Conservation (phyloP, 2,113 vertebrate species). For the Cebidichthys violaceus region DNA sequence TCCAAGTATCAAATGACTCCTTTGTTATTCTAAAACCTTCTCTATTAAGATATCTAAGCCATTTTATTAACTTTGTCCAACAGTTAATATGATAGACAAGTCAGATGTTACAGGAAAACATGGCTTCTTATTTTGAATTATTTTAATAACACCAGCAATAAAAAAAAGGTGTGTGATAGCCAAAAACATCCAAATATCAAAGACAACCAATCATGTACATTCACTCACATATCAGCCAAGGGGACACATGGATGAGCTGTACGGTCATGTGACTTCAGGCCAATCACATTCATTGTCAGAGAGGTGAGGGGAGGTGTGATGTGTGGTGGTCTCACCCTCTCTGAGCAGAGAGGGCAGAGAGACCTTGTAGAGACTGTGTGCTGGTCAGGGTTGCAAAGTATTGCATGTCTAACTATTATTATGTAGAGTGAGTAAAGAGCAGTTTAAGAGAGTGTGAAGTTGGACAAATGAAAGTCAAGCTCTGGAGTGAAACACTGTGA, state of each 20-base stretch:
- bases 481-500: background rate
- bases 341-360: slow-evolving; percentile 15
- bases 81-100: background rate
- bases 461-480: slow-evolving; percentile 41
- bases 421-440: slow-evolving; percentile 32
- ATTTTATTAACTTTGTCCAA: too few relatives aligned
- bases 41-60: too few relatives aligned
- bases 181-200: background rate
- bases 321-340: background rate
- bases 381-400: slow-evolving; percentile 14
- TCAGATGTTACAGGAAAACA: background rate
- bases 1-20: background rate
- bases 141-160: too few relatives aligned
- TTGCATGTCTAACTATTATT: slow-evolving; percentile 27
- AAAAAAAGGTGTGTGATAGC: too few relatives aligned
- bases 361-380: slow-evolving; percentile 18
- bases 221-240: background rate
- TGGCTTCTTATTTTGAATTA: background rate
- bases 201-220: background rate
- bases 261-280: background rate
- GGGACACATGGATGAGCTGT: background rate
- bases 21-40: background rate
- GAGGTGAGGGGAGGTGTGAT: background rate
- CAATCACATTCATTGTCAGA: too few relatives aligned
- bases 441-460: background rate